phyloP scores from a whole-genome alignment of 2,888 invertebrate genomes.

The Spilarctia lutea region DNA sequence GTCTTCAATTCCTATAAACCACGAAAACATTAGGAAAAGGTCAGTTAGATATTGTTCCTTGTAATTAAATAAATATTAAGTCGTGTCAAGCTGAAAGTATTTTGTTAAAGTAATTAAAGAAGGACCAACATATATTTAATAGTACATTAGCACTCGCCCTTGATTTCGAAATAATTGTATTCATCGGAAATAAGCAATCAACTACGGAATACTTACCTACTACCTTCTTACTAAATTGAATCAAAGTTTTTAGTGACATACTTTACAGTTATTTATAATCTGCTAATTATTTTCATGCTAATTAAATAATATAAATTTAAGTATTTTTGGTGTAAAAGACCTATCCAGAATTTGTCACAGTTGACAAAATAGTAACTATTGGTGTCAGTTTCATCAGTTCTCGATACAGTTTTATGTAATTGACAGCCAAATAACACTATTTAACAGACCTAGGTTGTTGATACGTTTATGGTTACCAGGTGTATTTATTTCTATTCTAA shows the following conservation, averaged over 20 bases:
- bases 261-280: not conserved
- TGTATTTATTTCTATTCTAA: no score
- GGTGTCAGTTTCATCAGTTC: no score
- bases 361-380: not conserved
- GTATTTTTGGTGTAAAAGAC: no score
- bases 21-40: not conserved
- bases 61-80: not conserved
- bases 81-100: not conserved
- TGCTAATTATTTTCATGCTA: no score
- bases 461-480: no score
- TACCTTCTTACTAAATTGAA: no score
- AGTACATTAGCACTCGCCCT: not conserved
- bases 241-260: not conserved
- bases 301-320: no score
- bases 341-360: not conserved
- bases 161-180: not conserved
- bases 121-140: not conserved
- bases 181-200: not conserved
- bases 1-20: not conserved
- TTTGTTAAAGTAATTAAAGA: conserved; percentile 1
- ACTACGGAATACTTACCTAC: not conserved
- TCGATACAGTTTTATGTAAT: no score
- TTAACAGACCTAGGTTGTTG: no score
- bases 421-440: no score
- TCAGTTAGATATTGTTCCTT: not conserved